Evolutionary conservation across 2,888 invertebrate species (phyloP).

Genomic region (Xestia ashworthii): DNA sequence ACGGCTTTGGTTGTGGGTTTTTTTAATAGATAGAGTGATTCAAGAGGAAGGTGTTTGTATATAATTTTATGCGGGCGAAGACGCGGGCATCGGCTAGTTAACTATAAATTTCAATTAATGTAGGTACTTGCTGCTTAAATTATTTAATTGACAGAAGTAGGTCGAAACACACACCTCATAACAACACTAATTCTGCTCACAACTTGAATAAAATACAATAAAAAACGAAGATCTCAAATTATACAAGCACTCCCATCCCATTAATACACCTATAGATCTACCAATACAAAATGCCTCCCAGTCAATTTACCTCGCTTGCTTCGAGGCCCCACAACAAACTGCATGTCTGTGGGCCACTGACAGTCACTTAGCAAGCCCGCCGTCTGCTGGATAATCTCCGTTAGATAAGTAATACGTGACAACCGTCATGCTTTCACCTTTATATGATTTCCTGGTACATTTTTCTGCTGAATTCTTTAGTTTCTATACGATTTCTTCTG

Average conservation of each 20-base stretch:
- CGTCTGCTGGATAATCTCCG: slow-evolving; percentile 52
- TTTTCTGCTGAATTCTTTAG: not conserved
- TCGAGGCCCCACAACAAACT: slow-evolving; percentile 35
- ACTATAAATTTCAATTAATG: too few species aligned
- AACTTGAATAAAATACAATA: not conserved
- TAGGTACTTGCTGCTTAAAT: not conserved
- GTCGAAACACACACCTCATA: not conserved
- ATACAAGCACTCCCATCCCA: not conserved
- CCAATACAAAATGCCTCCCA: not conserved
- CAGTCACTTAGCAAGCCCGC: slow-evolving; percentile 56
- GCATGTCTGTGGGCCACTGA: slow-evolving; percentile 42
- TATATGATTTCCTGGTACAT: slow-evolving; percentile 39
- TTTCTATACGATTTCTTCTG: not conserved
- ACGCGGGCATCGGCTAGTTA: too few species aligned
- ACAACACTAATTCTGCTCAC: not conserved
- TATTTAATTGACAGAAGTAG: not conserved
- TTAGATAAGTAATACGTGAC: slow-evolving; percentile 47
- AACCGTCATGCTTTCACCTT: slow-evolving; percentile 27
- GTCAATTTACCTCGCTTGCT: slow-evolving; percentile 5
- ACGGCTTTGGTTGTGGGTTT: too few species aligned
- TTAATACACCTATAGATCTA: not conserved
- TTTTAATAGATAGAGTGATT: too few species aligned
- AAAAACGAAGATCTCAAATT: not conserved
- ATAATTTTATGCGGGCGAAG: too few species aligned
- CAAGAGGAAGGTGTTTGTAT: too few species aligned